Conservation (phyloP, 2,797 vertebrate species). For the Argentina silus region DNA sequence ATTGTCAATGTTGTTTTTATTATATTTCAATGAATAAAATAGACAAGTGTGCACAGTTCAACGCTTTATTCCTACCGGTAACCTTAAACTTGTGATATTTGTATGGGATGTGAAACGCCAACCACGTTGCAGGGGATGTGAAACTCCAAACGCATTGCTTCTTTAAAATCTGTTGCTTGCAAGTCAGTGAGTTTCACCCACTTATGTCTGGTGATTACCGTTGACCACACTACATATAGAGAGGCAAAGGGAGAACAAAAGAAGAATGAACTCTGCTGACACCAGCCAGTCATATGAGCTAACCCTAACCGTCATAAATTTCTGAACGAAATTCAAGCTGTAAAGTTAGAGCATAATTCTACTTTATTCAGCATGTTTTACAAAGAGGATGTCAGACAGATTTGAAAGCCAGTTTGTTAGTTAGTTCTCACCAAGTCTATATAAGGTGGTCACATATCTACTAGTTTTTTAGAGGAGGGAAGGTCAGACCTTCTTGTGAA, state of each 20-base stretch:
- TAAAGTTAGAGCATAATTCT: neutral
- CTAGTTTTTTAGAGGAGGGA: too few species aligned
- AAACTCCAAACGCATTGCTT: neutral
- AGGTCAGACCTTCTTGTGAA: too few species aligned
- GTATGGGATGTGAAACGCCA: neutral
- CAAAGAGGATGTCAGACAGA: neutral
- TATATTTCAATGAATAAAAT: slow-evolving; percentile 9
- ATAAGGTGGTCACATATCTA: too few species aligned
- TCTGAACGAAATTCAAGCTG: too few species aligned
- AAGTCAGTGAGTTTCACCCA: neutral
- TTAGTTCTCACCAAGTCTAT: too few species aligned
- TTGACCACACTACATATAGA: neutral
- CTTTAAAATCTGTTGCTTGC: neutral
- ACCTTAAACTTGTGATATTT: neutral
- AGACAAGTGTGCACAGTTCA: neutral
- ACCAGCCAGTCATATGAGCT: neutral
- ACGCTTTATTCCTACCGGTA: neutral
- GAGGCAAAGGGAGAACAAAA: too few species aligned
- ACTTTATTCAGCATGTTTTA: neutral
- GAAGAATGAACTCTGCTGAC: too few species aligned
- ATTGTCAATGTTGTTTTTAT: neutral
- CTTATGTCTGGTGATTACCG: neutral
- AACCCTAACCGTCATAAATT: too few species aligned
- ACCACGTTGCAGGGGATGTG: neutral
- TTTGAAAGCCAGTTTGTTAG: too few species aligned